phyloP scores from a whole-genome alignment of 1,140 invertebrate species.

The Pomacea maculata region DNA sequence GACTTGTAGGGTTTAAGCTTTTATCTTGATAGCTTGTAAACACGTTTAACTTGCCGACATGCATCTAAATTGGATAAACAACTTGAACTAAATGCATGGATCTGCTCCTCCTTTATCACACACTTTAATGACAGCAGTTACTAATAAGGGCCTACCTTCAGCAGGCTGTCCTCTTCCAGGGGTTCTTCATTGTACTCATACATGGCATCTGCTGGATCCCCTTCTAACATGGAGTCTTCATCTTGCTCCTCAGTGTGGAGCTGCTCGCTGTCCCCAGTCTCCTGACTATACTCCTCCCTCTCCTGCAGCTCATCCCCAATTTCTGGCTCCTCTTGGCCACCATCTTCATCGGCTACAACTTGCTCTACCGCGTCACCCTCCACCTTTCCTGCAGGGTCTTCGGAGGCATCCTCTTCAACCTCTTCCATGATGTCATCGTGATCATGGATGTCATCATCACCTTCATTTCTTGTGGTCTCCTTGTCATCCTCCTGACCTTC shows the following conservation, averaged over 20 bases:
- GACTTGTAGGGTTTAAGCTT: too few species aligned
- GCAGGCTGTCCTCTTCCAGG: too few species aligned
- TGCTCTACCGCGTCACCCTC: slow-evolving; percentile 5
- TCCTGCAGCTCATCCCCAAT: background rate
- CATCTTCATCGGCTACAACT: slow-evolving; percentile 6
- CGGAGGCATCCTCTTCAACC: background rate
- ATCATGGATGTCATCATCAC: background rate
- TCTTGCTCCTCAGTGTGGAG: slow-evolving; percentile 14
- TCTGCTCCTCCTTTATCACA: too few species aligned
- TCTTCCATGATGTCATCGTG: background rate
- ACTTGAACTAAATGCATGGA: too few species aligned
- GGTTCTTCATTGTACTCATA: background rate
- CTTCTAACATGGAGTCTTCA: background rate
- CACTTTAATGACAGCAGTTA: too few species aligned
- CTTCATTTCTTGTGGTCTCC: background rate
- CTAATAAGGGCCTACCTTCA: too few species aligned
- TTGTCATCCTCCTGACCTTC: slow-evolving; percentile 14
- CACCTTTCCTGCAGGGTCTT: background rate
- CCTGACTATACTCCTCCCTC: slow-evolving; percentile 21
- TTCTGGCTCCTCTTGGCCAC: slow-evolving; percentile 1
- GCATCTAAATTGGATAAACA: too few species aligned
- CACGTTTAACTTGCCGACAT: too few species aligned
- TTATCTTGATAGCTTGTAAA: too few species aligned
- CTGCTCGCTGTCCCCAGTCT: slow-evolving; percentile 8
- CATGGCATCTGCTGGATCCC: background rate